These are phyloP conservation scores for Ictidomys tridecemlineatus DNA, from an alignment of 2,113 vertebrate genomes.

Conservation along the genomic window DNA sequence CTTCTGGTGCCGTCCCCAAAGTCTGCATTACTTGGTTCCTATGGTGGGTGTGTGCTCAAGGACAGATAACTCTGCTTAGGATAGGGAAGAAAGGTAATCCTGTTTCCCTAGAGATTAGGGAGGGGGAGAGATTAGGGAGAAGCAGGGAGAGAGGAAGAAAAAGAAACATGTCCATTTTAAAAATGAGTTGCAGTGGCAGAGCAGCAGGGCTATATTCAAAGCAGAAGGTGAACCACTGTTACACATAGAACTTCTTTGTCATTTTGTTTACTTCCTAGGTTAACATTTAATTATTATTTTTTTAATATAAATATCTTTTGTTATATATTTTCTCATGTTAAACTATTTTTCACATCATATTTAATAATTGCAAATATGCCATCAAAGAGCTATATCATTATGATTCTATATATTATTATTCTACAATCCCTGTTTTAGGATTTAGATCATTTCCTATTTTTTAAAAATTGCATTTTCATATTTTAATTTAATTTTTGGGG, in stretches of 20 bases:
- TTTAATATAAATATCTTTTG: not conserved
- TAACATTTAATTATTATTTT: not conserved
- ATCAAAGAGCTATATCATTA: not conserved
- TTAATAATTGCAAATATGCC: not conserved
- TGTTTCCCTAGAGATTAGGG: too few relatives aligned
- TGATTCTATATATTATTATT: not conserved
- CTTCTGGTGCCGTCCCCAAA: too few relatives aligned
- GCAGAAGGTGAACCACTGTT: too few relatives aligned
- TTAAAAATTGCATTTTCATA: not conserved
- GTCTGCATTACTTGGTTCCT: too few relatives aligned
- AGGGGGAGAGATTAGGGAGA: too few relatives aligned
- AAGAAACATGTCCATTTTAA: too few relatives aligned
- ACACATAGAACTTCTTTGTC: not conserved
- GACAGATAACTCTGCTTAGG: too few relatives aligned
- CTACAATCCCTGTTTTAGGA: not conserved
- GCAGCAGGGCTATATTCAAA: too few relatives aligned
- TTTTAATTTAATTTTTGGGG: conserved; percentile 54
- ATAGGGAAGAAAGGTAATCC: too few relatives aligned
- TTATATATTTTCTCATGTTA: not conserved
- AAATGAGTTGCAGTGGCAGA: too few relatives aligned
- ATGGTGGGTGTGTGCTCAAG: too few relatives aligned
- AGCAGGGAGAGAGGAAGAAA: too few relatives aligned
- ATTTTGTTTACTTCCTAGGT: conserved; percentile 36
- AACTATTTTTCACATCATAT: not conserved
- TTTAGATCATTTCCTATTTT: not conserved